Conservation (phyloP, 2,113 vertebrate species). For the Microcebus griseorufus region DNA sequence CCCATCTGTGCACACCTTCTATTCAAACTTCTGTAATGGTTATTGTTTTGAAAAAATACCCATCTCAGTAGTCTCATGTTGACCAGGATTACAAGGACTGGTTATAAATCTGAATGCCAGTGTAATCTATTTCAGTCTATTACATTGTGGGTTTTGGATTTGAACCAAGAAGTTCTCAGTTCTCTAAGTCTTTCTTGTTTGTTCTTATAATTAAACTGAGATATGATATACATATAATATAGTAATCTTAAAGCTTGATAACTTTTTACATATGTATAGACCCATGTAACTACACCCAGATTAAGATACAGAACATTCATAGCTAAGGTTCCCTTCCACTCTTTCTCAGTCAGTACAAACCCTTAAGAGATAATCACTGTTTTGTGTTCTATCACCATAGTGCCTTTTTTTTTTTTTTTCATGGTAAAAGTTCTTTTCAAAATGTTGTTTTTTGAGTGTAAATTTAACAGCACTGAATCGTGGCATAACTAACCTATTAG, state of each 20-base stretch:
- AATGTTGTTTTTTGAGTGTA: neutral
- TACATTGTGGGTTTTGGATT: neutral
- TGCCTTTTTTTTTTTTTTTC: conserved; percentile 16
- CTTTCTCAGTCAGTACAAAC: neutral
- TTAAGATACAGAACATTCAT: neutral
- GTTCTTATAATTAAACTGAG: conserved; percentile 19
- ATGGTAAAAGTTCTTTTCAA: conserved; percentile 16
- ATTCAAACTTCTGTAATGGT: neutral
- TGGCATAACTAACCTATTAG: neutral
- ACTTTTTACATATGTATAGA: neutral
- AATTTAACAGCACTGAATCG: neutral
- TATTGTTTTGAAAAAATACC: neutral
- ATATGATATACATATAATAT: neutral
- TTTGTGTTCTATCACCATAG: neutral
- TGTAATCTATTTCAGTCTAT: neutral
- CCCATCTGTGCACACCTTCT: neutral
- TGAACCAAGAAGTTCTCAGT: conserved; percentile 20
- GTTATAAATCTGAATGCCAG: neutral
- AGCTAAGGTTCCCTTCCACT: neutral
- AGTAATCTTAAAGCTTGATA: conserved; percentile 29
- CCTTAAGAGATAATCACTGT: neutral
- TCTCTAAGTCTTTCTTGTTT: neutral
- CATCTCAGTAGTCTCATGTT: neutral
- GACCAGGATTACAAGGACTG: neutral
- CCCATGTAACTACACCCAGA: neutral